phyloP scores from a whole-genome alignment of 2,888 invertebrate species.

The Pseudococcus viburni region DNA sequence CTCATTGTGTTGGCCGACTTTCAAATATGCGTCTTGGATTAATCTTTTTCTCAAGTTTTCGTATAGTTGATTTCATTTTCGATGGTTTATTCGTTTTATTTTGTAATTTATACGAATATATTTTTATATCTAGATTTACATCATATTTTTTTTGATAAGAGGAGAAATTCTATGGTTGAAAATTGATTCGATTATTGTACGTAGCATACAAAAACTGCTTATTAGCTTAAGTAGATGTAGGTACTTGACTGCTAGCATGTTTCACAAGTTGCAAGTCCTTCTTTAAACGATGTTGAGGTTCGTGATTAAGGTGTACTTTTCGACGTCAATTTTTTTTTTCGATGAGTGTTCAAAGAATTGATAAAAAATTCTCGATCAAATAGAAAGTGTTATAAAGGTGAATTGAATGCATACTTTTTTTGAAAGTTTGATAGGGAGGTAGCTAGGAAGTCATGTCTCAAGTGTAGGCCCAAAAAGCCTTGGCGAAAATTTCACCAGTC shows the following conservation, averaged over 20 bases:
- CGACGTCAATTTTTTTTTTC: too few species aligned
- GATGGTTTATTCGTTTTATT: not conserved
- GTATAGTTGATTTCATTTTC: slow-evolving; percentile 32
- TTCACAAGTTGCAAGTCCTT: not conserved
- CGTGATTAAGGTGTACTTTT: too few species aligned
- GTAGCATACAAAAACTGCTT: not conserved
- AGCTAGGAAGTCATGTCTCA: too few species aligned
- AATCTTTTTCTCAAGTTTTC: not conserved
- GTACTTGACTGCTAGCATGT: not conserved
- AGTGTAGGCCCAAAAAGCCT: too few species aligned
- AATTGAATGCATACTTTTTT: too few species aligned
- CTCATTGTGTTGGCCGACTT: slow-evolving; percentile 56
- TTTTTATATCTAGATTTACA: not conserved
- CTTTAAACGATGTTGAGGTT: not conserved
- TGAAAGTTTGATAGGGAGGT: too few species aligned
- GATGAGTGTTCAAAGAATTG: too few species aligned
- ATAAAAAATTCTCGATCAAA: too few species aligned
- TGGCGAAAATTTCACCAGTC: too few species aligned
- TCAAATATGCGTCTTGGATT: slow-evolving; percentile 22
- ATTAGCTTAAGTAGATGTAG: too few species aligned
- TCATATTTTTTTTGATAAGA: not conserved
- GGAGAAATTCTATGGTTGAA: not conserved
- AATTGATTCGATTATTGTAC: not conserved
- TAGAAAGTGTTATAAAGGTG: too few species aligned
- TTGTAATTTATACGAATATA: not conserved